These are phyloP conservation scores for Holothuria glaberrima DNA, from an alignment of 35 echinoderm and acorn worm species.

Conservation along the genomic window DNA sequence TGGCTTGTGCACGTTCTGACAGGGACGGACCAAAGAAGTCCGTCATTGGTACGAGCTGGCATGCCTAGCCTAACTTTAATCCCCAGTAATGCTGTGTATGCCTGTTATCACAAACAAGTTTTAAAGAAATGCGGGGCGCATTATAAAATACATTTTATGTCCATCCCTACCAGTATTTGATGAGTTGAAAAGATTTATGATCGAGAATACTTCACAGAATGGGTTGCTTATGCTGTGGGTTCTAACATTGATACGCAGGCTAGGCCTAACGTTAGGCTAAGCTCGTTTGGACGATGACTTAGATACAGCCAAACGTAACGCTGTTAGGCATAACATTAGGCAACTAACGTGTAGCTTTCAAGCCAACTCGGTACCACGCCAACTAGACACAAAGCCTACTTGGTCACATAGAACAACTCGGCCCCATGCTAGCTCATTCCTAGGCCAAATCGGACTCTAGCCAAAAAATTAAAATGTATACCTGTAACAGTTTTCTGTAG, in stretches of 20 bases:
- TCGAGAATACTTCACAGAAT: background rate
- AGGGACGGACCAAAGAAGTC: no score
- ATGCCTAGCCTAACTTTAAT: no score
- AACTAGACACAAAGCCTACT: background rate
- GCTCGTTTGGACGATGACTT: background rate
- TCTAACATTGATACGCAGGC: constrained; percentile 3
- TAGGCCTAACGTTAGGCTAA: background rate
- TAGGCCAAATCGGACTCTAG: background rate
- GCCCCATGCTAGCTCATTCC: background rate
- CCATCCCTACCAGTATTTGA: no score
- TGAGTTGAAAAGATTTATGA: background rate
- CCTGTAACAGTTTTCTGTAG: no score
- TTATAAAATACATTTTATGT: background rate
- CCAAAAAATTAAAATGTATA: background rate
- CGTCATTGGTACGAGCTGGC: no score
- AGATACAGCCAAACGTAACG: background rate
- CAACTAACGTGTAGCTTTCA: background rate
- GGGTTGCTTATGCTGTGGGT: constrained; percentile 19
- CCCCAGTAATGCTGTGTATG: no score
- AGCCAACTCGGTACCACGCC: background rate
- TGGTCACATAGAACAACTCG: background rate
- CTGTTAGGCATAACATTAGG: no score
- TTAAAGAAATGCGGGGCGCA: background rate
- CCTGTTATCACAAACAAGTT: background rate
- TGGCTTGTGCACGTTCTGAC: no score